phyloP scores from a whole-genome alignment of 1,140 invertebrate genomes.

The Dendrolimus punctatus region DNA sequence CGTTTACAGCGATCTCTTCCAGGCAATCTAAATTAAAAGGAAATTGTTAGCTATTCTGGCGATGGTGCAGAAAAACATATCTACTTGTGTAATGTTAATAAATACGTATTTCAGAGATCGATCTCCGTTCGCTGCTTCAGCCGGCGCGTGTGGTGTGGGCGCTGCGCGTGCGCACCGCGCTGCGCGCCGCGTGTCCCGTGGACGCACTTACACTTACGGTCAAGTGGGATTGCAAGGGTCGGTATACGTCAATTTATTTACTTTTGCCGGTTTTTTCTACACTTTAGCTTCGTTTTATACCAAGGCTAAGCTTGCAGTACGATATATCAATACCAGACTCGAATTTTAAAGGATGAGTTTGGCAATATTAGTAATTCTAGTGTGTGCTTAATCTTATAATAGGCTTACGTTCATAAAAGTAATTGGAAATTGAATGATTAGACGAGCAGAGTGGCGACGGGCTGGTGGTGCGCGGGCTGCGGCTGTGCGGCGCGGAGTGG shows the following conservation, averaged over 20 bases:
- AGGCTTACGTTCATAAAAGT: not conserved
- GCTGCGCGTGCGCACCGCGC: slow-evolving; percentile 28
- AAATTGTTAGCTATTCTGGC: no score
- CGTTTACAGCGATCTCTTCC: no score
- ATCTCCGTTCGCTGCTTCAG: slow-evolving; percentile 34
- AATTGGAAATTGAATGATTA: not conserved
- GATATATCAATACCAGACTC: no score
- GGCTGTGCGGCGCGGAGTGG: slow-evolving; percentile 29
- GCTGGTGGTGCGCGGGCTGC: slow-evolving; percentile 24
- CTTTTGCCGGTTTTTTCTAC: no score
- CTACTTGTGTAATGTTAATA: no score
- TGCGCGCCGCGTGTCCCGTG: slow-evolving; percentile 10
- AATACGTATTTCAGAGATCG: slow-evolving; percentile 29
- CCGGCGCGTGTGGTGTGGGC: slow-evolving; percentile 34
- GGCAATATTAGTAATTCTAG: no score
- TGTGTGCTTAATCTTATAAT: not conserved
- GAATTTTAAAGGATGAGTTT: no score
- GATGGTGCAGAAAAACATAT: no score
- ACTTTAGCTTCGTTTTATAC: no score
- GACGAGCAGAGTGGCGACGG: not conserved
- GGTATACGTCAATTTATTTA: no score
- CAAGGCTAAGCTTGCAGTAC: no score
- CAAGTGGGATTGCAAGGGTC: slow-evolving; percentile 22
- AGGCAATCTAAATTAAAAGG: no score
- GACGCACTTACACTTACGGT: slow-evolving; percentile 21